Conservation (phyloP, 2,888 invertebrate genomes). For the Hedya salicella region DNA sequence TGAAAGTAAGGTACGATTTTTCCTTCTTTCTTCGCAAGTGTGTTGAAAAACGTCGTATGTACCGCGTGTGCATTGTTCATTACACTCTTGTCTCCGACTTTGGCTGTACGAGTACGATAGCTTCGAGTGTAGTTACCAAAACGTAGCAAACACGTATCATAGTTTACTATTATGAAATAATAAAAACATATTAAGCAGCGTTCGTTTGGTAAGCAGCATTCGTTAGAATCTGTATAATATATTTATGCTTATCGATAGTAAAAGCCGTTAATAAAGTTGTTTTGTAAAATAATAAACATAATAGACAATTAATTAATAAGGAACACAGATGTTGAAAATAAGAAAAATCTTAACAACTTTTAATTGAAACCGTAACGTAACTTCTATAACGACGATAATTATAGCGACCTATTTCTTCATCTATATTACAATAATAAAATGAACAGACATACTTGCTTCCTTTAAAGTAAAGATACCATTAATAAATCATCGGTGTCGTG, state of each 20-base stretch:
- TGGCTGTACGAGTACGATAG: no score
- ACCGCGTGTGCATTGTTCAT: no score
- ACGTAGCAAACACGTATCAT: no score
- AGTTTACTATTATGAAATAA: no score
- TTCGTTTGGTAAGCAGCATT: slow-evolving; percentile 46
- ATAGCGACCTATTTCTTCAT: slow-evolving; percentile 50
- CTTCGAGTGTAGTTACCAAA: no score
- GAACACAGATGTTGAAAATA: slow-evolving; percentile 52
- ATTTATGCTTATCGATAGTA: slow-evolving; percentile 44
- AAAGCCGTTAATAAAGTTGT: slow-evolving; percentile 51
- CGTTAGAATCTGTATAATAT: slow-evolving; percentile 45
- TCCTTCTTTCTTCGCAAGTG: no score
- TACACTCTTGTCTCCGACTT: no score
- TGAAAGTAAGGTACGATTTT: no score
- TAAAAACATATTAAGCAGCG: slow-evolving; percentile 15
- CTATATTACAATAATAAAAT: slow-evolving; percentile 43
- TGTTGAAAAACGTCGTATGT: no score
- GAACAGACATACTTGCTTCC: slow-evolving; percentile 32
- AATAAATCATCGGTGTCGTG: slow-evolving; percentile 22
- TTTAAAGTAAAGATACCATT: slow-evolving; percentile 27
- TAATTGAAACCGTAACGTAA: slow-evolving; percentile 60
- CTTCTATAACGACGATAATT: slow-evolving; percentile 56
- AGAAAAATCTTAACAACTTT: slow-evolving; percentile 61
- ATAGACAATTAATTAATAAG: slow-evolving; percentile 49
- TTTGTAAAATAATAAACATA: slow-evolving; percentile 55